Evolutionary conservation across 2,113 vertebrate genomes (phyloP).

Genomic region (Phrynosoma platyrhinos): DNA sequence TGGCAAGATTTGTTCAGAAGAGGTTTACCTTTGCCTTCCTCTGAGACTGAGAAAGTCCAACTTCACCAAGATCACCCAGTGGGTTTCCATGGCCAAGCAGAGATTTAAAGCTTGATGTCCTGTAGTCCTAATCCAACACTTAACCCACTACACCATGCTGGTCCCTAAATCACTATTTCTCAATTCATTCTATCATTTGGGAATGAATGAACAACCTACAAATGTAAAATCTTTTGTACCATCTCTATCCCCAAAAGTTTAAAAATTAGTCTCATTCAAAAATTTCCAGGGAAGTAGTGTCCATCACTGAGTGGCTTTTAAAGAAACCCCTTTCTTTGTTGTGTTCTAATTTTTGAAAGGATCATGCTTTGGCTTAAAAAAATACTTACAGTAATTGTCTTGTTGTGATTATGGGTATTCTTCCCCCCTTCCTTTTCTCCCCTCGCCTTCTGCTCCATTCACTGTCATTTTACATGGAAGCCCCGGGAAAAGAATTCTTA

Average conservation of each 20-base stretch:
- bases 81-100: no score
- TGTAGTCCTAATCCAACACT: no score
- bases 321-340: neutral
- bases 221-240: neutral
- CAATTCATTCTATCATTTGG: neutral
- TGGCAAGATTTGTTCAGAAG: no score
- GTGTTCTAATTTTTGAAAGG: conserved; percentile 32
- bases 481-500: conserved; percentile 80
- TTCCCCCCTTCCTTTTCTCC: neutral
- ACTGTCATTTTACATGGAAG: conserved; percentile 69
- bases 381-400: conserved; percentile 73
- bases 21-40: no score
- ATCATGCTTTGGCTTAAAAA: conserved; percentile 59
- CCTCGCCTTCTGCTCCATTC: conserved; percentile 56
- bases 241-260: neutral
- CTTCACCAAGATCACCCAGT: no score
- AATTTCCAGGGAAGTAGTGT: neutral
- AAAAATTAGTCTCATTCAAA: conserved; percentile 31
- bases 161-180: neutral
- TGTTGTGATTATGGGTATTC: conserved; percentile 71
- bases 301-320: neutral
- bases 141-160: no score
- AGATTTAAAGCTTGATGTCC: no score
- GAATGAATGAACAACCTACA: no score
- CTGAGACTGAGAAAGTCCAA: no score